These are phyloP conservation scores for Silurus lanzhouensis DNA, from an alignment of 2,797 vertebrate genomes.

Conservation along the genomic window DNA sequence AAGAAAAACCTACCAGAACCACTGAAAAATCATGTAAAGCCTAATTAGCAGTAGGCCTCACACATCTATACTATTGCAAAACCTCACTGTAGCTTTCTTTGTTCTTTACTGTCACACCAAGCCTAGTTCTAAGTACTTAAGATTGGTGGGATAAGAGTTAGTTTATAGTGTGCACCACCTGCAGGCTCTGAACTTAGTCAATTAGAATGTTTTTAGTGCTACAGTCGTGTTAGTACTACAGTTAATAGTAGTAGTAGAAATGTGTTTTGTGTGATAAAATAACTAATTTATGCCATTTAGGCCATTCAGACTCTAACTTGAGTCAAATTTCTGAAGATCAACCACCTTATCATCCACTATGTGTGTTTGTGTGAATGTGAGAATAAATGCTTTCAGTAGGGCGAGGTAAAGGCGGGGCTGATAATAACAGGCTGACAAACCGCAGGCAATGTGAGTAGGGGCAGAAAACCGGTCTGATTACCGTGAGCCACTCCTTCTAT, in stretches of 20 bases:
- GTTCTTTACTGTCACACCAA: neutral
- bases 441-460: conserved; percentile 30
- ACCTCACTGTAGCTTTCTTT: neutral
- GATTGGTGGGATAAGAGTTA: neutral
- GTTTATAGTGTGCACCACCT: neutral
- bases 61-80: neutral
- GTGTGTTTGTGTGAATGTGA: neutral
- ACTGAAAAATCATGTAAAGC: neutral
- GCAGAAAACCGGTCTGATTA: conserved; percentile 51
- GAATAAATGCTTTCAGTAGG: conserved; percentile 23
- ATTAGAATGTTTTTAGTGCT: neutral
- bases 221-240: neutral
- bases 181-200: neutral
- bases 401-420: conserved; percentile 44
- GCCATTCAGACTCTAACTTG: too few species aligned
- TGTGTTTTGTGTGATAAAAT: neutral
- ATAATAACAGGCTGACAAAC: conserved; percentile 45
- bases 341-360: neutral
- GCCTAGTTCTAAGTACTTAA: neutral
- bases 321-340: neutral
- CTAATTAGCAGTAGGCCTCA: neutral
- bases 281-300: neutral
- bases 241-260: neutral
- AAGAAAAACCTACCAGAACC: neutral
- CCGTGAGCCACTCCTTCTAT: conserved; percentile 44